Evolutionary conservation across 2,888 invertebrate species (phyloP), one percentile per base, ranked within the genome.

Genomic region (Metellina segmentata): DNA sequence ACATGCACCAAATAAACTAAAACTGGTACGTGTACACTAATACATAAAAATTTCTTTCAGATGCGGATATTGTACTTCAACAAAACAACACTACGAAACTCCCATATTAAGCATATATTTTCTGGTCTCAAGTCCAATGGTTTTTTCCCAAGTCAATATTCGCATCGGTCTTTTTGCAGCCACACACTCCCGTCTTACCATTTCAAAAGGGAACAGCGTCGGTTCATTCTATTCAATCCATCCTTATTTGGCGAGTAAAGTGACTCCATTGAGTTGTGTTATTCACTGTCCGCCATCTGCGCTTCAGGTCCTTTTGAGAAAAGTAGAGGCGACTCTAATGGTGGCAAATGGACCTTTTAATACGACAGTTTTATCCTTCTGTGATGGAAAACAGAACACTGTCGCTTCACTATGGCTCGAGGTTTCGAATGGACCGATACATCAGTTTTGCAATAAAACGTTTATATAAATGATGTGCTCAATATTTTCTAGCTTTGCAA

Each of bases 261-360:
- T 61, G 34, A 78, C 61, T 78, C 48, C 69, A 78, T 49, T 70
- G 74, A n/a, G 53, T 70, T 86, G 19, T 61, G 75, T 77, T 61
- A 86, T 74, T 51, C 85, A 70, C 49, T 51, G 69, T 11, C 49
- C 77, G 16, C 69, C 85, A 78, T 70, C 81, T 74, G 85, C 51
- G 48, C 49, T 70, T 51, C 78, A 70, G 61, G 20, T 19, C 9
- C 51, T 70, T 85, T 78, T 81, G 81, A 81, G 72, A 88, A 81
- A 88, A 81, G 81, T 72, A 53, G 52, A 52, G 19, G 7, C 9
- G 88, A 34, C 81, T 20, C 48, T 88, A 88, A 88, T 69, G 81
- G 81, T 81, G 53, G 81, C 71, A 88, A 88, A 88, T 88, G 88
- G 88, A 88, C 74, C 81, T 19, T 81, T 88, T 81, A 81, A 88